Conservation (phyloP, 2,113 vertebrate genomes). For the Caretta caretta region DNA sequence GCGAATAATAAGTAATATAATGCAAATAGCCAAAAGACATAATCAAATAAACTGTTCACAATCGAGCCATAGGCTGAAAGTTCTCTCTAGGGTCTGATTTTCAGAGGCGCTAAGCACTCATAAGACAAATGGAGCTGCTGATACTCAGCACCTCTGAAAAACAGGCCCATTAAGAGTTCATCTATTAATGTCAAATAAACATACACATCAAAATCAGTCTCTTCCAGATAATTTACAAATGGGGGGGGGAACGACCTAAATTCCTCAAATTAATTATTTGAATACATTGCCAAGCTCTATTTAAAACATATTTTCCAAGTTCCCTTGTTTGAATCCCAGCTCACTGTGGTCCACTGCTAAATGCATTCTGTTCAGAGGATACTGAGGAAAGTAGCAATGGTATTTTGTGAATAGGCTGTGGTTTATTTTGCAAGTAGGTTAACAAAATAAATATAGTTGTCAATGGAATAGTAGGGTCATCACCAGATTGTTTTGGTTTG, state of each 20-base stretch:
- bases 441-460: neutral
- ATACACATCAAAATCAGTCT: neutral
- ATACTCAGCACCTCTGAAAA: neutral
- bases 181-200: neutral
- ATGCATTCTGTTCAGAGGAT: neutral
- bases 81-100: neutral
- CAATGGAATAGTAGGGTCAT: neutral
- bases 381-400: neutral
- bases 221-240: neutral
- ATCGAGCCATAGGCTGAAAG: neutral
- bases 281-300: neutral
- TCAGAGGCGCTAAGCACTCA: neutral
- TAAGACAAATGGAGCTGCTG: neutral
- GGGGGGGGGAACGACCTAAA: rapidly evolving
- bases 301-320: neutral
- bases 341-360: neutral
- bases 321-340: neutral
- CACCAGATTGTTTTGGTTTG: neutral
- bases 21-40: neutral
- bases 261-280: neutral
- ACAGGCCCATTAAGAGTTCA: neutral
- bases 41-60: neutral
- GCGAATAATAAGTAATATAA: neutral
- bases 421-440: neutral
- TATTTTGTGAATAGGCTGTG: neutral